Conservation (phyloP, 2,888 invertebrate genomes). For the Seira ritae region DNA sequence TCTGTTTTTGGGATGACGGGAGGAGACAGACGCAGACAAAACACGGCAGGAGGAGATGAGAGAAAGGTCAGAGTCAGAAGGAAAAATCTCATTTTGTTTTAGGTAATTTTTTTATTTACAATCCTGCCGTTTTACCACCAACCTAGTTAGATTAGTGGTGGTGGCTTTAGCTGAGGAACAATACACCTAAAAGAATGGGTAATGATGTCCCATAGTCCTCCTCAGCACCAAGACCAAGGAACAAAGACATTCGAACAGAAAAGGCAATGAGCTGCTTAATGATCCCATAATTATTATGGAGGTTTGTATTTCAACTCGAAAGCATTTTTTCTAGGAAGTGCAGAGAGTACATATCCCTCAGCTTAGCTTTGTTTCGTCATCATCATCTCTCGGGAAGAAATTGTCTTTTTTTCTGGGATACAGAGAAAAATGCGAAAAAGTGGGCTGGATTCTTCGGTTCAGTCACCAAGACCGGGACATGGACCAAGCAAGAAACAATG, state of each 20-base stretch:
- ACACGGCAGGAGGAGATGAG: background rate
- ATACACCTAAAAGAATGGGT: background rate
- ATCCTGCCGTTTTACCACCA: background rate
- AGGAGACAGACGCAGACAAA: background rate
- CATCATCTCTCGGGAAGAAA: background rate
- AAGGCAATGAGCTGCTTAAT: constrained; percentile 54
- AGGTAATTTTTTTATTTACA: constrained; percentile 12
- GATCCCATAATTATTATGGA: constrained; percentile 46
- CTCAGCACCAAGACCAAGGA: no score
- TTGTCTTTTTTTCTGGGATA: no score
- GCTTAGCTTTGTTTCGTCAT: constrained; percentile 26
- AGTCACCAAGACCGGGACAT: background rate
- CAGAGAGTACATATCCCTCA: no score
- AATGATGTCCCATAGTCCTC: no score
- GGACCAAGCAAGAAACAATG: background rate
- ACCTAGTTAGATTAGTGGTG: constrained; percentile 37
- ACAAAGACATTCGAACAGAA: no score
- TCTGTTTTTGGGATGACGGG: constrained; percentile 44
- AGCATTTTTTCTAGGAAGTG: constrained; percentile 21
- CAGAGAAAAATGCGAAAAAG: constrained; percentile 13
- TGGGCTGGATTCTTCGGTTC: constrained; percentile 44
- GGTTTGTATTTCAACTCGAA: constrained; percentile 31
- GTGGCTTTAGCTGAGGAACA: background rate
- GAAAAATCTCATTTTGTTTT: constrained; percentile 44
- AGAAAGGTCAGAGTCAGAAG: background rate